phyloP scores from a whole-genome alignment of 1,140 invertebrate genomes.

The Bombus superbus region DNA sequence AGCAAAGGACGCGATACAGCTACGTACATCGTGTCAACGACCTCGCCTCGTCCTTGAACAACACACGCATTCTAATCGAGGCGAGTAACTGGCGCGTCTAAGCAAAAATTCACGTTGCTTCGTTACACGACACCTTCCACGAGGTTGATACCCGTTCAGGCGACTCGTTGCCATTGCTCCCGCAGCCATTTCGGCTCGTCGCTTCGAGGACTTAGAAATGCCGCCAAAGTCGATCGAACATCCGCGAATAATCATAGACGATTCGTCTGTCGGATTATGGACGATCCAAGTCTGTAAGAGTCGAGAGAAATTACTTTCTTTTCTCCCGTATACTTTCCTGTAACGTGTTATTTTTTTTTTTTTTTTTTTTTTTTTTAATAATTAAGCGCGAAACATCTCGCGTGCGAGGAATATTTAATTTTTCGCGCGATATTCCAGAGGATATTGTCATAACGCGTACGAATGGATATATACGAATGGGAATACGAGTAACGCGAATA shows the following conservation, averaged over 20 bases:
- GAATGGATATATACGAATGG: too few relatives aligned
- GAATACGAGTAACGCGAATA: too few relatives aligned
- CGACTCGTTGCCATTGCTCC: conserved; percentile 15
- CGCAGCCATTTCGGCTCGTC: neutral
- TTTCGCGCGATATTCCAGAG: neutral
- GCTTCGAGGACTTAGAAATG: neutral
- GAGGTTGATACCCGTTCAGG: conserved; percentile 26
- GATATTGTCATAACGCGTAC: too few relatives aligned
- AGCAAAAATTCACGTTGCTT: conserved; percentile 3
- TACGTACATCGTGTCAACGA: conserved; percentile 18
- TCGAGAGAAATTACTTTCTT: too few relatives aligned
- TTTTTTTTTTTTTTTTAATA: too few relatives aligned
- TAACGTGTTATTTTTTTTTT: too few relatives aligned
- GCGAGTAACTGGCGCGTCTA: neutral
- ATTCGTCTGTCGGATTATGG: neutral
- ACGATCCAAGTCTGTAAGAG: neutral
- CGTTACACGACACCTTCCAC: neutral
- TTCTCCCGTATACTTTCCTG: too few relatives aligned
- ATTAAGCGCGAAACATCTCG: neutral
- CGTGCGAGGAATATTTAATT: neutral
- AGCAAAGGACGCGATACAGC: neutral
- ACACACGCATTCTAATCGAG: conserved; percentile 34
- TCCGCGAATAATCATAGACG: neutral
- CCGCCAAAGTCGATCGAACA: neutral
- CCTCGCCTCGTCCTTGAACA: conserved; percentile 14